Evolutionary conservation across 2,113 vertebrate genomes (phyloP).

Genomic region (Bubalus kerabau): DNA sequence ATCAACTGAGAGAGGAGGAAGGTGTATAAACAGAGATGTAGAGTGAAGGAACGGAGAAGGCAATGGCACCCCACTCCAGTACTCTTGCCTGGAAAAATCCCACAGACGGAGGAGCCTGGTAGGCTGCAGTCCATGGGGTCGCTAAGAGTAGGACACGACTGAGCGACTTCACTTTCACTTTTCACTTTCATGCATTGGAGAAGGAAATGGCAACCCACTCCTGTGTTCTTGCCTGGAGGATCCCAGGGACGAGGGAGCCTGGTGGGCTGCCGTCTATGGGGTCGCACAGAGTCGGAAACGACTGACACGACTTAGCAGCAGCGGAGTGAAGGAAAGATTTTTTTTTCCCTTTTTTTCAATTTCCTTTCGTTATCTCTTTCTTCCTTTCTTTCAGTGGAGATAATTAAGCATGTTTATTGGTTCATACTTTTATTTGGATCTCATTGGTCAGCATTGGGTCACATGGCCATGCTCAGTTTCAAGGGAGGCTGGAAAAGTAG

Average conservation of each 20-base stretch:
- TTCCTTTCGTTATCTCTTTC: neutral
- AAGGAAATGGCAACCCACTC: no score
- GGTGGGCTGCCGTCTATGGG: no score
- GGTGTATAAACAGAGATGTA: neutral
- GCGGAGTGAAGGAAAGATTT: neutral
- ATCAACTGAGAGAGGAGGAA: neutral
- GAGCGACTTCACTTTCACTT: no score
- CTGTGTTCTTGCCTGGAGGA: no score
- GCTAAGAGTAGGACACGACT: accelerated
- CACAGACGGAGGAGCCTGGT: neutral
- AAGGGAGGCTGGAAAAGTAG: neutral
- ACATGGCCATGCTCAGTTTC: neutral
- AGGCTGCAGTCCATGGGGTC: neutral
- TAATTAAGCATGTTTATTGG: neutral
- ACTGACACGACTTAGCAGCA: accelerated
- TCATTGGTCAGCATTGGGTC: neutral
- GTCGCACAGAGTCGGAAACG: accelerated
- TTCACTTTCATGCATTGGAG: no score
- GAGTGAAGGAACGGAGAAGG: neutral
- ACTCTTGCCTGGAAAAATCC: neutral
- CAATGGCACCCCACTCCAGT: neutral
- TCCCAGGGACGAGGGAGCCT: neutral
- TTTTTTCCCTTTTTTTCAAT: neutral
- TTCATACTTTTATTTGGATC: neutral
- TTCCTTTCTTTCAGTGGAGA: neutral